Base-by-base conservation (phyloP, 2,888 invertebrate genomes). In the Mylabris sibirica region DNA sequence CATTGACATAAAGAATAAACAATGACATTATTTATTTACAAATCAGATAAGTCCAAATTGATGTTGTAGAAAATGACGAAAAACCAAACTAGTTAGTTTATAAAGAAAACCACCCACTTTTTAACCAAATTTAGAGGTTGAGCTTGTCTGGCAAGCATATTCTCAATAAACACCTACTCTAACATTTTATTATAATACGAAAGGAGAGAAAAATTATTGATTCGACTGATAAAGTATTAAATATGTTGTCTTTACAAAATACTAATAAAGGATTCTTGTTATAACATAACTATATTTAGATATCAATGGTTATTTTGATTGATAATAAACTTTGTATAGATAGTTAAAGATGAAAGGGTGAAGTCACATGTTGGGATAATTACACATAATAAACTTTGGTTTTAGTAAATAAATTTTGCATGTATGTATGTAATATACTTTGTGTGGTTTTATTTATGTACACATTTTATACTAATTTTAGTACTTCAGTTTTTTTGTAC, bases 371-470 rank as follows among this genome's bases (percentile, higher is more conserved):
- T 49, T 44, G 17, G 20, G 49, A 49, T 49, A 49, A 49, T 44
- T 49, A 20, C 20, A 11, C 20, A 20, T 49, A 49, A 20, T 49
- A 49, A 49, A 49, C 20, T 9, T 49, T 44, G 44, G 17, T 49
- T 49, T 49, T 49, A 12, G 49, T 49, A 49, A 20, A 49, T 49
- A 49, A 49, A 49, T 49, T 49, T 49, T 20, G 44, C 49, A 49
- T 49, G 20, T 20, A n/a, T 30, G 30, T 44, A 44, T 38, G 38
- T n/a, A n/a, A 12, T 38, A 0, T 38, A 38, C n/a, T 34, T 34
- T 35, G 35, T 35, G 11, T 11, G 3, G 12, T 38, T 38, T 38
- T 38, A 38, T 38, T 3, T 38, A 12, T 12, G 12, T 35, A 35
- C 11, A 35, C 35, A 35, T 9, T 35, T 9, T 35, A 38, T 14